phyloP scores from a whole-genome alignment of 2,113 vertebrate genomes.

The Oryzias curvinotus region DNA sequence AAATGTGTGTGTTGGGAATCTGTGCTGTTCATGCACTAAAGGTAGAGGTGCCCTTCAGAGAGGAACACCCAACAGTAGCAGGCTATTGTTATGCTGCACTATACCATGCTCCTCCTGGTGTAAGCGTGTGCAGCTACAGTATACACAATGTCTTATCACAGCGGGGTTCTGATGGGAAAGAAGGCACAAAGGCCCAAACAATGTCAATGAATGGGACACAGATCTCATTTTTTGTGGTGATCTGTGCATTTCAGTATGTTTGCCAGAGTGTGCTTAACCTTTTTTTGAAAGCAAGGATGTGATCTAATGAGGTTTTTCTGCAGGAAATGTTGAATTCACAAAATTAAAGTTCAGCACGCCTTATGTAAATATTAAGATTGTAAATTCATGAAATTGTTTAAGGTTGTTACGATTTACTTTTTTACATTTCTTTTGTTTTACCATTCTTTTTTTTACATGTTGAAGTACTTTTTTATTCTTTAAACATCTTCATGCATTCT shows the following conservation, averaged over 20 bases:
- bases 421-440: too few relatives aligned
- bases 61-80: not conserved
- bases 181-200: conserved; percentile 24
- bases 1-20: conserved; percentile 25
- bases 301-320: conserved; percentile 60
- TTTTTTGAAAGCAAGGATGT: conserved; percentile 47
- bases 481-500: not conserved
- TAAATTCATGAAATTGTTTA: too few relatives aligned
- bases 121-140: conserved; percentile 21
- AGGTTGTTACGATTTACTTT: too few relatives aligned
- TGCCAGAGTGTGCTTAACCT: conserved; percentile 13
- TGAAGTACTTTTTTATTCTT: not conserved
- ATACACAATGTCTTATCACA: conserved; percentile 13
- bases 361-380: conserved; percentile 17
- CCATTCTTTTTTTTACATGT: too few relatives aligned
- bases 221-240: too few relatives aligned
- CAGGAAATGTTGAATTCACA: conserved; percentile 51
- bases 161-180: conserved; percentile 16
- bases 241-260: conserved; percentile 10
- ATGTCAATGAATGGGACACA: conserved; percentile 19
- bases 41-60: conserved; percentile 12
- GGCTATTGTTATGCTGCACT: conserved; percentile 12
- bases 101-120: conserved; percentile 13
- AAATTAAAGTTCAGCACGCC: conserved; percentile 40
- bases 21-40: conserved; percentile 4